These are phyloP conservation scores for Rhea pennata DNA, from an alignment of 2,113 vertebrate genomes.

Conservation along the genomic window DNA sequence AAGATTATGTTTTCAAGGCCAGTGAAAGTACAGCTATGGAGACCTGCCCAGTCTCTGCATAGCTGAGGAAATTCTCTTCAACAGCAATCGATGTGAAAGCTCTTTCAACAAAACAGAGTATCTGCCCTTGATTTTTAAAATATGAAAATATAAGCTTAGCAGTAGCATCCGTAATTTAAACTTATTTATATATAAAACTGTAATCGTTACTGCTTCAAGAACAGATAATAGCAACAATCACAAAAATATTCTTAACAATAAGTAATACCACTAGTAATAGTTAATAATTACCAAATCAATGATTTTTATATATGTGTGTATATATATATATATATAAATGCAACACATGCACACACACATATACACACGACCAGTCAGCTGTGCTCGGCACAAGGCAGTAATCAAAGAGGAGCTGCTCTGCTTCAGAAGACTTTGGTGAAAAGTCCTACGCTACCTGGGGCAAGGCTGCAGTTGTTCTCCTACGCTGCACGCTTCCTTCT, in stretches of 20 bases:
- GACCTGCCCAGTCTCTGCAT: neutral
- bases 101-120: neutral
- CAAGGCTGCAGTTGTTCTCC: constrained; percentile 84
- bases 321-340: neutral
- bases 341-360: rapidly evolving
- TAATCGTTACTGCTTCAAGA: neutral
- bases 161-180: neutral
- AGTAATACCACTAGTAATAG: neutral
- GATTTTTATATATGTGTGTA: no score
- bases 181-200: neutral
- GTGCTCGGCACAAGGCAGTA: neutral
- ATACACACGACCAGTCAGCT: neutral
- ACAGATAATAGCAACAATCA: neutral
- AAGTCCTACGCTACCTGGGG: constrained; percentile 81
- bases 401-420: neutral
- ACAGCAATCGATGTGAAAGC: neutral
- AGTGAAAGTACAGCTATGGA: neutral
- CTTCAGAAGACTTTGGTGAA: rapidly evolving
- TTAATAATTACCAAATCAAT: neutral
- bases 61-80: neutral
- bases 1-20: constrained; percentile 26
- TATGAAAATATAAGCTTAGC: neutral
- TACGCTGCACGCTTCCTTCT: constrained; percentile 89
- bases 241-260: neutral
- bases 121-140: neutral